Base-by-base conservation (phyloP, 2,113 vertebrate genomes). In the Pachycephala philippinensis region DNA sequence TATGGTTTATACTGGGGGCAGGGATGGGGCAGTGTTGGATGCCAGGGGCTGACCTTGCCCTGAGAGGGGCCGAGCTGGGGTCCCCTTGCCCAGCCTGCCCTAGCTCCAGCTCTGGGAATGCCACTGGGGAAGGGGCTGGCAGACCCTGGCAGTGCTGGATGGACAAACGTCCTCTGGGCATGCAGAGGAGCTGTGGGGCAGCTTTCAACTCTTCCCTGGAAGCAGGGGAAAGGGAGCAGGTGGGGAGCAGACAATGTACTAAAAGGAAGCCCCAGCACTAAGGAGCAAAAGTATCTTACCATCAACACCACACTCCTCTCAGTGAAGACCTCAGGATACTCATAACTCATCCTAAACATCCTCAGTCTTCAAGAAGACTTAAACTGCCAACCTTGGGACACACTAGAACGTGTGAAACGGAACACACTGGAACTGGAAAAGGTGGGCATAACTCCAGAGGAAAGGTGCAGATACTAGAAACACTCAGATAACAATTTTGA, bases 101-200 rank as follows among this genome's bases (percentile, higher is more conserved):
- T 49, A 84, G 35, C 20, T 81, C 11, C 68, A 35, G 47, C 28
- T 31, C 68, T 39, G 26, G 10, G 30, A 83, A 31, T 52, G 26
- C 7, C 0, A 0, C 8, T 1, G 1, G 13, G 30, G 20, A 76
- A 27, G 21, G 9, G 23, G 4, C 6, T 90, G 49, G 23, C 9
- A 59, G 7, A 3, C 14, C 45, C n/a, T 37, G 45, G 33, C 20
- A 28, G 15, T 9, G 4, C 14, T 5, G 19, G 35, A 3, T 2
- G 1, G 20, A 65, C 12, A 79, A 49, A 68, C 0, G 0, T 5
- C 7, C 22, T 14, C 10, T 4, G 3, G 2, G 7, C 14, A 0
- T 40, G 16, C 4, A 33, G 24, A 22, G 18, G 15, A 8, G 1
- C 24, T 56, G 2, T 3, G 4, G 11, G 24, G 5, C 7, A 56